Conservation (phyloP, 64 coral and sea anemone species). For the Anthopleura sola region DNA sequence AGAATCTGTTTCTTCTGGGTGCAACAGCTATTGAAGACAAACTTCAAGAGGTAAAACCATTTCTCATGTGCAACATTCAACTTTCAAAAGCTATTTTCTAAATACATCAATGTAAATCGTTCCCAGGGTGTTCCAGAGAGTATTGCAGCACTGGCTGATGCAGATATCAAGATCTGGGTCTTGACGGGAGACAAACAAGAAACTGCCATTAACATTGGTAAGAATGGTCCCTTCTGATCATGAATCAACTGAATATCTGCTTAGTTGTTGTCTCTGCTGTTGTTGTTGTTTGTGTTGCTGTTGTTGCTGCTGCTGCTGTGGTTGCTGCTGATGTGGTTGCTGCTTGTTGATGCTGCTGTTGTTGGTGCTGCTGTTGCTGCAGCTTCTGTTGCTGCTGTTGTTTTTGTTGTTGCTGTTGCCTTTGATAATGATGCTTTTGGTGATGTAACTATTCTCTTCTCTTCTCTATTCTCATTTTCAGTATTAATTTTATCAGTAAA, state of each 20-base stretch:
- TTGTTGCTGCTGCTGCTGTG: not conserved
- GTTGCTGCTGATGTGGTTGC: not conserved
- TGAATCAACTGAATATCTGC: not conserved
- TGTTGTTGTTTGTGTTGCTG: not conserved
- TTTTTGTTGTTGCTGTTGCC: not conserved
- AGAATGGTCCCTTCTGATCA: not conserved
- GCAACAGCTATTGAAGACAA: conserved; percentile 99
- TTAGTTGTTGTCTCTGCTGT: not conserved
- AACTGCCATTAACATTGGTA: conserved; percentile 99
- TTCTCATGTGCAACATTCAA: not conserved
- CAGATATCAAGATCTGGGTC: conserved; percentile 99
- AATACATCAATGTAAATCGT: not conserved
- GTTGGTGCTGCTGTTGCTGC: not conserved
- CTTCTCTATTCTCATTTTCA: no score
- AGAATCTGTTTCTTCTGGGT: conserved; percentile 98
- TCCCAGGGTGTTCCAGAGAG: conserved; percentile 92
- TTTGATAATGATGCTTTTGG: not conserved
- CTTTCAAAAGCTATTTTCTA: not conserved
- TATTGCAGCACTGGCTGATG: conserved; percentile 94
- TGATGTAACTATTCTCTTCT: not conserved
- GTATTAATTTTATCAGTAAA: no score
- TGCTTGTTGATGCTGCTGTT: not conserved
- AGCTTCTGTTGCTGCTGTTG: not conserved
- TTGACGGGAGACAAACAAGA: conserved; percentile 99
- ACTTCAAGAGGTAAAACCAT: conserved; percentile 67